A percentile compares a stretch with the other conserved stretches of the same genome.
phyloP scores from a whole-genome alignment of 2,888 invertebrate genomes.

The Spodoptera picta region DNA sequence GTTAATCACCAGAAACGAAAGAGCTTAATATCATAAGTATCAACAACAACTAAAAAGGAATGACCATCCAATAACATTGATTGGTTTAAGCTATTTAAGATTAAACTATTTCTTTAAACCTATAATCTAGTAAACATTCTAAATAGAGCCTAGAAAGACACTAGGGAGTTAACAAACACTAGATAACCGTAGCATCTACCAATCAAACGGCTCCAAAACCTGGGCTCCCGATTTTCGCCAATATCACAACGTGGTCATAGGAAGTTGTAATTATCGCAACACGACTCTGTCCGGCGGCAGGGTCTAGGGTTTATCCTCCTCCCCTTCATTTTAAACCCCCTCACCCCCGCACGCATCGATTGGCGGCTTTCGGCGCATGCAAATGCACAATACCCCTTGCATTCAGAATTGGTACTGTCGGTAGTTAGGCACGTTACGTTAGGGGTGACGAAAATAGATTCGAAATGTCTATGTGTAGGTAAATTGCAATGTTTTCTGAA shows the following conservation, averaged over 20 bases:
- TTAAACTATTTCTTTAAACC: too few relatives aligned
- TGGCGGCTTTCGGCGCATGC: slow-evolving; percentile 72
- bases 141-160: too few relatives aligned
- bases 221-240: slow-evolving; percentile 11
- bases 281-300: slow-evolving; percentile 52
- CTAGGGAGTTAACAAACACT: too few relatives aligned
- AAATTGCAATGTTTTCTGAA: background rate
- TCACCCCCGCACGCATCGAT: slow-evolving; percentile 75
- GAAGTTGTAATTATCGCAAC: slow-evolving; percentile 71
- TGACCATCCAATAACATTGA: too few relatives aligned
- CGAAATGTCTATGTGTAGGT: background rate
- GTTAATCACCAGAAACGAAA: too few relatives aligned
- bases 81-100: too few relatives aligned
- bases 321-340: slow-evolving; percentile 27
- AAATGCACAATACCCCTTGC: slow-evolving; percentile 73
- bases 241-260: slow-evolving; percentile 26
- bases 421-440: slow-evolving; percentile 37
- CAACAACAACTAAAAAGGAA: too few relatives aligned
- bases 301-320: slow-evolving; percentile 45
- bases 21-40: too few relatives aligned
- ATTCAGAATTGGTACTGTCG: slow-evolving; percentile 38
- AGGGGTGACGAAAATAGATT: slow-evolving; percentile 27
- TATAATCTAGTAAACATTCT: too few relatives aligned
- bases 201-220: slow-evolving; percentile 21
- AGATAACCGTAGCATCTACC: background rate